These are phyloP conservation scores for Aphidius ervi DNA, from an alignment of 1,140 invertebrate species.

Conservation along the genomic window DNA sequence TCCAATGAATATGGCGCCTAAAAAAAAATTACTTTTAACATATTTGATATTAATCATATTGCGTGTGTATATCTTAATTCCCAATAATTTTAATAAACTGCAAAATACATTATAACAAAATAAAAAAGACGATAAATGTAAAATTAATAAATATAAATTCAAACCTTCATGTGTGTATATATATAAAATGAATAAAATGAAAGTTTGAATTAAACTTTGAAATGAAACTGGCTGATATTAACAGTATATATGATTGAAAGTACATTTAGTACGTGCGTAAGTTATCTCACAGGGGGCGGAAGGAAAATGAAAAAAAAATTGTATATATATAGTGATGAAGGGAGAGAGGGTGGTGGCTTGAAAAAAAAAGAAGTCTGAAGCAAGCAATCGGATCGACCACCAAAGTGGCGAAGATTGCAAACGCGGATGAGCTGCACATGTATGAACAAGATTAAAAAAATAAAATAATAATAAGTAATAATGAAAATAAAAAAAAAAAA, in stretches of 20 bases:
- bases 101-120: neutral
- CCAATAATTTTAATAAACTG: neutral
- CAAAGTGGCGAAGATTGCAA: conserved; percentile 32
- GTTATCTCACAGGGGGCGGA: conserved; percentile 18
- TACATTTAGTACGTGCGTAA: conserved; percentile 21
- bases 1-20: conserved; percentile 13
- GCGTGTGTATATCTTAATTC: neutral
- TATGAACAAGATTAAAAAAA: conserved; percentile 19
- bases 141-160: conserved; percentile 7
- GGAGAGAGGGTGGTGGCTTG: neutral
- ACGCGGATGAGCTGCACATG: conserved; percentile 18
- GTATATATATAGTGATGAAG: conserved; percentile 20
- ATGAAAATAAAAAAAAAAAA: conserved; percentile 8
- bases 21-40: conserved; percentile 10
- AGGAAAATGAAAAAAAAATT: conserved; percentile 14
- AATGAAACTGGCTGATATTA: conserved; percentile 20
- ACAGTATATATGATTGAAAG: conserved; percentile 19
- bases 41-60: neutral
- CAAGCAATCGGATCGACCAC: conserved; percentile 32
- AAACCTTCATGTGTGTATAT: neutral
- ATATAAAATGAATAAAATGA: conserved; percentile 1
- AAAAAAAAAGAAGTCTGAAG: conserved; percentile 9
- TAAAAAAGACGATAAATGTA: neutral
- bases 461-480: conserved; percentile 11
- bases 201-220: conserved; percentile 19